These are phyloP conservation scores for Phengaris alcon DNA, from an alignment of 2,888 invertebrate species.

Conservation along the genomic window DNA sequence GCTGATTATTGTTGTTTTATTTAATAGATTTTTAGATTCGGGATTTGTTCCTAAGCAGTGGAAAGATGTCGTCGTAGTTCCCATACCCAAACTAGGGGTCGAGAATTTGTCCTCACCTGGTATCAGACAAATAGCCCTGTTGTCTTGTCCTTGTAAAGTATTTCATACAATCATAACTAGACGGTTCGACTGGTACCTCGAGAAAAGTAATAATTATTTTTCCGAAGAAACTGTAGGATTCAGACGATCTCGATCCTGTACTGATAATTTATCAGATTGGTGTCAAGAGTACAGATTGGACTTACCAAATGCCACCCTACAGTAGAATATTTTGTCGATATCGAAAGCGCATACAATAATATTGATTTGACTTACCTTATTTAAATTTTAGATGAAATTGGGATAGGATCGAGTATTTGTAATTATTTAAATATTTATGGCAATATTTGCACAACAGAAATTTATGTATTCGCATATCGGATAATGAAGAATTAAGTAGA, in stretches of 20 bases:
- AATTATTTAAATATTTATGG: neutral
- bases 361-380: slow-evolving; percentile 9
- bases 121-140: neutral
- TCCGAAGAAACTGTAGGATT: too few species aligned
- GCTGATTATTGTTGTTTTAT: neutral
- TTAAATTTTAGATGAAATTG: slow-evolving; percentile 26
- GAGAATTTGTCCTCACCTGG: neutral
- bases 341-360: slow-evolving; percentile 35
- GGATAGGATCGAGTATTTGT: slow-evolving; percentile 13
- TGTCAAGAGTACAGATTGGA: slow-evolving; percentile 28
- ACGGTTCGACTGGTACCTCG: too few species aligned
- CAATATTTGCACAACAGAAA: neutral
- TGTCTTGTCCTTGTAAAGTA: too few species aligned
- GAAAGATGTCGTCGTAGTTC: neutral
- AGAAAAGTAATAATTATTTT: too few species aligned
- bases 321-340: slow-evolving; percentile 36
- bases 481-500: neutral
- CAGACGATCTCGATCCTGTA: too few species aligned
- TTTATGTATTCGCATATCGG: neutral
- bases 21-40: neutral
- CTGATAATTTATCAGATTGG: too few species aligned
- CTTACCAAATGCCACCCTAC: slow-evolving; percentile 29
- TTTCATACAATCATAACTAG: too few species aligned
- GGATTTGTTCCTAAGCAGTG: slow-evolving; percentile 2
- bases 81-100: neutral